Evolutionary conservation across 1,140 invertebrate genomes (phyloP), one percentile per base, ranked within the genome.

Genomic region (Archivesica marissinica): DNA sequence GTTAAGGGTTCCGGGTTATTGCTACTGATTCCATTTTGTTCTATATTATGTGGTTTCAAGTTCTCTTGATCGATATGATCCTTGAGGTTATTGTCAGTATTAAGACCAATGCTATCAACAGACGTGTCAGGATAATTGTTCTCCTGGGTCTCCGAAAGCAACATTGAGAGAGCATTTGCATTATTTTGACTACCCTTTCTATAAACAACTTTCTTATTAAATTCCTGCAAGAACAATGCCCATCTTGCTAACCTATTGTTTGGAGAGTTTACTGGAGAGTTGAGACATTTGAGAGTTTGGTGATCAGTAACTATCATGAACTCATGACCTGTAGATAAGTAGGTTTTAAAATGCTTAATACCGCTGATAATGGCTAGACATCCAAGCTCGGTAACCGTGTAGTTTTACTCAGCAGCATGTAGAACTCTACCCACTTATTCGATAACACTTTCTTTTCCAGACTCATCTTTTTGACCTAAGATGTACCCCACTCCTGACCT

Each of bases 281-380:
- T 76, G 0, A 76, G 33, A 44, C 4, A 23, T 38, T 30, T 76
- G 0, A 76, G n/a, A 59, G 74, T 52, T 59, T 76, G 54, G 59
- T 76, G 74, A 28, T 76, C 74, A 15, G 74, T 76, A 2, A 56
- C 30, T 56, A 76, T 76, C 17, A 6, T 76, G 74, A 76, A 76
- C 17, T 30, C 35, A 35, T 11, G 30, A 13, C 74, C 47, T 20
- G 50, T 38, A 9, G 74, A 54, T 25, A 76, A n/a, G 41, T 76
- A 76, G 38, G 74, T 33, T 30, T 76, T 54, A 35, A 23, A 78
- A 20, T 52, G 39, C 64, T 78, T 59, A 2, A 78, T 39, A 61
- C 75, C 75, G 33, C 20, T 30, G 23, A 76, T 35, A 56, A 56
- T 59, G 20, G 74, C 74, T 2, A 76, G 23, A 50, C 41, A 74